These are phyloP conservation scores for Orycteropus afer DNA, from an alignment of 2,113 vertebrate species.

Conservation along the genomic window DNA sequence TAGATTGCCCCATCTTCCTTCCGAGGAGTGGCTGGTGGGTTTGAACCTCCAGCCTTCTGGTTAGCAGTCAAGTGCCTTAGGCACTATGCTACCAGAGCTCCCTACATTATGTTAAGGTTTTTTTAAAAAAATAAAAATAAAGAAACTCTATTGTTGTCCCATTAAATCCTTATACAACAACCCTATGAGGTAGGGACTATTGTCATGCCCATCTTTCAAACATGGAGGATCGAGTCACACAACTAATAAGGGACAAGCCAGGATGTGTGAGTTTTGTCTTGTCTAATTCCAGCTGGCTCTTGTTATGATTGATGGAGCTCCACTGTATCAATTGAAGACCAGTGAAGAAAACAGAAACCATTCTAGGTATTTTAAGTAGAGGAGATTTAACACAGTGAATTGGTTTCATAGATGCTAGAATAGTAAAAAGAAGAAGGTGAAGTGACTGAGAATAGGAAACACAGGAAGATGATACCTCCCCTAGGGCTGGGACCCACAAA, in stretches of 20 bases:
- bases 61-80: no score
- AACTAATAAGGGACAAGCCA: not conserved
- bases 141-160: not conserved
- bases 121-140: no score
- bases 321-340: not conserved
- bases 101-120: not conserved
- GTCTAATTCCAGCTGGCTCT: not conserved
- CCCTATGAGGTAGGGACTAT: not conserved
- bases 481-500: not conserved
- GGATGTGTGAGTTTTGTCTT: not conserved
- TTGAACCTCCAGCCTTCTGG: no score
- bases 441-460: not conserved
- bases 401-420: rapidly evolving
- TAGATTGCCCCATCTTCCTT: no score
- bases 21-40: no score
- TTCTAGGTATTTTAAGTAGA: not conserved
- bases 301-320: not conserved
- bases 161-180: not conserved
- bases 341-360: not conserved
- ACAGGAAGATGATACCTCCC: not conserved
- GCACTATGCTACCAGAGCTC: no score
- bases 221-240: not conserved
- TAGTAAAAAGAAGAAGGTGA: not conserved
- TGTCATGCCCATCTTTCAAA: not conserved
- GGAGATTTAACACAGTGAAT: not conserved